Percentiles rank a stretch among this genome's conserved stretches.
Conservation (phyloP, 92 coral and sea anemone genomes). For the Epizoanthus illoricatus region DNA sequence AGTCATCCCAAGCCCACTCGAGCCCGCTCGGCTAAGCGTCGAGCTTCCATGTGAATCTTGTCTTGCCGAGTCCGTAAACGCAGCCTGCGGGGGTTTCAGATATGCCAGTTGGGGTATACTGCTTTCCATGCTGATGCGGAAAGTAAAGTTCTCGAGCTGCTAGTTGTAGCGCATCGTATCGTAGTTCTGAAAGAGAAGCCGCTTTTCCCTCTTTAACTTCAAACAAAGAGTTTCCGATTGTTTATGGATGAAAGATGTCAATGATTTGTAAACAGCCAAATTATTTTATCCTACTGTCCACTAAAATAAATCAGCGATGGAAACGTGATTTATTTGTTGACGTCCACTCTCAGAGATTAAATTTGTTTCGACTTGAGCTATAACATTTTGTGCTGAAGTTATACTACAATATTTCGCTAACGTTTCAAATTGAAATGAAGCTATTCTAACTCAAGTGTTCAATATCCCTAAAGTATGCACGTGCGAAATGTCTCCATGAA, state of each 20-base stretch:
- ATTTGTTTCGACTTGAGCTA: no score
- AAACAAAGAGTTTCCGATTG: background rate
- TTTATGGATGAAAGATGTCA: slow-evolving; percentile 18
- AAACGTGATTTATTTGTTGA: background rate
- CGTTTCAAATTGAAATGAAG: no score
- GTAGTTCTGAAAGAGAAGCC: background rate
- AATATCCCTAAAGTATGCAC: no score
- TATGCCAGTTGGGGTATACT: background rate
- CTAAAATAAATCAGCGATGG: background rate
- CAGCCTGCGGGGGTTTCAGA: background rate
- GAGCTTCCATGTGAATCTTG: background rate
- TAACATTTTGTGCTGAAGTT: no score
- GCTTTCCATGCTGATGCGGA: background rate
- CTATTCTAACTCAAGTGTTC: no score
- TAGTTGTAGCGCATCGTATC: background rate
- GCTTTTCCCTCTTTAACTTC: no score
- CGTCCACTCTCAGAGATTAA: background rate
- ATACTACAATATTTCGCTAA: no score
- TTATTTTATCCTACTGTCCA: no score
- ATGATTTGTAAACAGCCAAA: slow-evolving; percentile 4
- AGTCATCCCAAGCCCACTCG: background rate
- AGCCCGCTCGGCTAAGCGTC: background rate
- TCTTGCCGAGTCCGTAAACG: background rate
- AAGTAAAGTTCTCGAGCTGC: no score
- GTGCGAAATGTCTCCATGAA: no score